These are phyloP conservation scores for Mamestra configurata DNA, from an alignment of 1,140 invertebrate genomes.

Conservation along the genomic window DNA sequence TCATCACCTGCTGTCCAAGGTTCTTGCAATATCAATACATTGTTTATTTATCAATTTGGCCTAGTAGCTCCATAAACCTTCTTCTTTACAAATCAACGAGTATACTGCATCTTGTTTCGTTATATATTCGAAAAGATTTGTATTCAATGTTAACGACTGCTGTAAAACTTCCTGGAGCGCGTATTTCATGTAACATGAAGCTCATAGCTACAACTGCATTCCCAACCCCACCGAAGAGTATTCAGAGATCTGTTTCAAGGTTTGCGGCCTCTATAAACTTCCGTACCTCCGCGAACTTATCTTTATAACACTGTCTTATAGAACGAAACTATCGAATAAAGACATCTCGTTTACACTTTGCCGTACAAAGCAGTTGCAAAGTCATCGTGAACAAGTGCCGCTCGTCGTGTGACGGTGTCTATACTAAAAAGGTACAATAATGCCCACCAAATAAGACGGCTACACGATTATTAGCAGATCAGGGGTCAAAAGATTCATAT, in stretches of 20 bases:
- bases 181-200: neutral
- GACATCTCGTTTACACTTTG: constrained; percentile 32
- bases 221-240: neutral
- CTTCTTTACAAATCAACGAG: neutral
- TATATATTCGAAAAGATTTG: constrained; percentile 11
- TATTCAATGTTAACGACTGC: constrained; percentile 4
- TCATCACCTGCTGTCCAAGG: neutral
- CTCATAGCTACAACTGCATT: neutral
- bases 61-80: neutral
- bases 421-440: constrained; percentile 69
- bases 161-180: neutral
- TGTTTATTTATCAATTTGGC: neutral
- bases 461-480: constrained; percentile 80
- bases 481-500: constrained; percentile 80
- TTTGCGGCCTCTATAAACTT: neutral
- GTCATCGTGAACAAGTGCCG: constrained; percentile 44
- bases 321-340: constrained; percentile 42
- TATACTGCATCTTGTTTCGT: neutral
- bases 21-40: neutral
- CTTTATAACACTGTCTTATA: neutral
- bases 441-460: constrained; percentile 69
- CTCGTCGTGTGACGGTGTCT: constrained; percentile 36
- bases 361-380: constrained; percentile 32
- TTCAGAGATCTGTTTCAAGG: neutral
- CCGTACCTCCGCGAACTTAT: neutral